Conservation (phyloP, 1,140 invertebrate species). For the Pseudomyrmex sp. region DNA sequence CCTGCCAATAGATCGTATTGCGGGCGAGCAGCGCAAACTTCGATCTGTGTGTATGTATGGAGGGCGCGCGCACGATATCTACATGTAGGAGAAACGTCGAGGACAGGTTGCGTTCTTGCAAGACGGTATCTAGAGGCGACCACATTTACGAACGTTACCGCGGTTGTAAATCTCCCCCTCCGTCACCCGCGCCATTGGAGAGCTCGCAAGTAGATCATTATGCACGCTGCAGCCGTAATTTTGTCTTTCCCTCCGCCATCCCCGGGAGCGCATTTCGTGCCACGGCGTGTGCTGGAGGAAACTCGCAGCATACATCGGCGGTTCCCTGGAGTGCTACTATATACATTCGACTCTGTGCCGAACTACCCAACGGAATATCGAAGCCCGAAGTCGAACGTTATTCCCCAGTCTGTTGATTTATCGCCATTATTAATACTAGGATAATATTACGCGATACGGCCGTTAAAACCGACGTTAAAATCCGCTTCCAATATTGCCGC, state of each 20-base stretch:
- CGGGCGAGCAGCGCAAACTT: constrained; percentile 22
- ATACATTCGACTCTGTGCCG: constrained; percentile 66
- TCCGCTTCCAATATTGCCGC: constrained; percentile 73
- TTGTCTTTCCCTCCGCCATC: constrained; percentile 63
- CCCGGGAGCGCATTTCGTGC: constrained; percentile 54
- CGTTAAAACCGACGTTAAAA: constrained; percentile 74
- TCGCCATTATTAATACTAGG: constrained; percentile 72
- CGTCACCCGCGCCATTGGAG: constrained; percentile 60
- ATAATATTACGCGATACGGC: constrained; percentile 74
- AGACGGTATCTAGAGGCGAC: constrained; percentile 64
- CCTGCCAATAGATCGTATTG: constrained; percentile 36
- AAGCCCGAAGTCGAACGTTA: constrained; percentile 70
- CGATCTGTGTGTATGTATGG: constrained; percentile 14
- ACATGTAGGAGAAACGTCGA: constrained; percentile 54
- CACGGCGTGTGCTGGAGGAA: constrained; percentile 25
- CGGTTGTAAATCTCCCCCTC: constrained; percentile 73
- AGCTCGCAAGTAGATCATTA: constrained; percentile 76
- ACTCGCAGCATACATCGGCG: constrained; percentile 44
- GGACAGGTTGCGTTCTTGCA: constrained; percentile 68
- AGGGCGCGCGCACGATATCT: background rate
- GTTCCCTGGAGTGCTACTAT: constrained; percentile 67
- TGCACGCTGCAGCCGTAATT: constrained; percentile 75
- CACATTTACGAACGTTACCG: constrained; percentile 67
- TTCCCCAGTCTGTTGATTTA: constrained; percentile 72
- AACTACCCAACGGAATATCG: constrained; percentile 71